Conservation (phyloP, 2,113 vertebrate species). For the Reinhardtius hippoglossoides region DNA sequence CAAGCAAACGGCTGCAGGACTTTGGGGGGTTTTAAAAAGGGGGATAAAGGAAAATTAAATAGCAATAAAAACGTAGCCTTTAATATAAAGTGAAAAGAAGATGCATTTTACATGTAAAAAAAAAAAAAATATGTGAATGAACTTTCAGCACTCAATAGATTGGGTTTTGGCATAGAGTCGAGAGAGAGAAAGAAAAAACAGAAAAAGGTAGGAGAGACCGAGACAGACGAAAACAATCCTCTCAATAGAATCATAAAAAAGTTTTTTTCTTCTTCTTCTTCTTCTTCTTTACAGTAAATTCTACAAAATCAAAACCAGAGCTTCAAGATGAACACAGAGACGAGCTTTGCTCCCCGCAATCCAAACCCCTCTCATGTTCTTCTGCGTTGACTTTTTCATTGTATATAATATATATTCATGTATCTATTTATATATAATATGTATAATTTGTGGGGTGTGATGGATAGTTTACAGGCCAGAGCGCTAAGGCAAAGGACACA, state of each 20-base stretch:
- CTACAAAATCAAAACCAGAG: constrained; percentile 78
- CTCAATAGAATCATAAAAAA: constrained; percentile 78
- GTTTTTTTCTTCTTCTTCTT: constrained; percentile 5
- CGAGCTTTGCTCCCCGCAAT: constrained; percentile 65
- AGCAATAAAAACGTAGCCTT: constrained; percentile 72
- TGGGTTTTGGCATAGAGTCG: constrained; percentile 73
- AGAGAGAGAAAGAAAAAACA: constrained; percentile 35
- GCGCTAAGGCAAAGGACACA: constrained; percentile 73
- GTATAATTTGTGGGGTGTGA: constrained; percentile 74
- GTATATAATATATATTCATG: constrained; percentile 74
- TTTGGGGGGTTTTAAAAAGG: constrained; percentile 32
- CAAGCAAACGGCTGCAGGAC: constrained; percentile 52
- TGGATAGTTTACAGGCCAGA: constrained; percentile 74
- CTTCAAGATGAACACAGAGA: constrained; percentile 67
- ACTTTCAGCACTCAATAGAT: constrained; percentile 70
- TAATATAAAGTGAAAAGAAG: constrained; percentile 75
- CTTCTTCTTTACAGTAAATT: constrained; percentile 79
- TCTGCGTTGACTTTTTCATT: constrained; percentile 63
- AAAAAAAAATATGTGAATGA: constrained; percentile 39
- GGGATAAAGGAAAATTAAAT: constrained; percentile 69
- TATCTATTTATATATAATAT: constrained; percentile 78
- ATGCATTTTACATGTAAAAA: constrained; percentile 59
- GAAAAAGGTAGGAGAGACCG: constrained; percentile 46
- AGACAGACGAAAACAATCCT: constrained; percentile 64
- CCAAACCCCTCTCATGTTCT: constrained; percentile 58